Conservation (phyloP, 2,797 vertebrate species). For the Remorina albescens region DNA sequence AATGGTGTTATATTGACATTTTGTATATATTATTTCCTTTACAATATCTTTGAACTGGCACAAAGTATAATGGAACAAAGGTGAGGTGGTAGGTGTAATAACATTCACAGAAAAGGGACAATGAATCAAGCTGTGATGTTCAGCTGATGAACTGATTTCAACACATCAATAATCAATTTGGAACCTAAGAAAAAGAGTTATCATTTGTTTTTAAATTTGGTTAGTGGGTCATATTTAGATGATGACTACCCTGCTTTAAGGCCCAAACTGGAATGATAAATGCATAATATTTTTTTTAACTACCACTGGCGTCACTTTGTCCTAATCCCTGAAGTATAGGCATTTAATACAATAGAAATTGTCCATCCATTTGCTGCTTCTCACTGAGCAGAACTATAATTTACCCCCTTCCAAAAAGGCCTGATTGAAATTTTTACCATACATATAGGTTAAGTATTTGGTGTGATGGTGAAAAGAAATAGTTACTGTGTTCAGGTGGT, state of each 20-base stretch:
- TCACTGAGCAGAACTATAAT: neutral
- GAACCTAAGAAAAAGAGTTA: neutral
- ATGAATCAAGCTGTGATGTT: neutral
- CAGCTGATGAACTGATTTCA: neutral
- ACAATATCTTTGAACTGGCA: neutral
- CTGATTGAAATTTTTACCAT: neutral
- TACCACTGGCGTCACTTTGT: neutral
- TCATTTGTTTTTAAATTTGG: neutral
- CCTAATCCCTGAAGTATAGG: too few species aligned
- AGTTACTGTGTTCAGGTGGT: constrained; percentile 78
- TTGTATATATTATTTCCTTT: too few species aligned
- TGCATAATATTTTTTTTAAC: neutral
- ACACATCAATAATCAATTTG: neutral
- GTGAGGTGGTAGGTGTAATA: too few species aligned
- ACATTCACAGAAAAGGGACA: too few species aligned
- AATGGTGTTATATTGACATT: neutral
- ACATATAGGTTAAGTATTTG: neutral
- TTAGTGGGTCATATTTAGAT: too few species aligned
- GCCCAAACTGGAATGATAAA: neutral
- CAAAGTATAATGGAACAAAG: neutral
- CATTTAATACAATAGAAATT: too few species aligned
- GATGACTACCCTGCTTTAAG: neutral
- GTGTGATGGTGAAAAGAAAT: neutral
- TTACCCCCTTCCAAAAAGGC: too few species aligned
- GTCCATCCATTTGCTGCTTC: neutral